Conservation (phyloP, 2,113 vertebrate genomes). For the Himantopus leucocephalus region DNA sequence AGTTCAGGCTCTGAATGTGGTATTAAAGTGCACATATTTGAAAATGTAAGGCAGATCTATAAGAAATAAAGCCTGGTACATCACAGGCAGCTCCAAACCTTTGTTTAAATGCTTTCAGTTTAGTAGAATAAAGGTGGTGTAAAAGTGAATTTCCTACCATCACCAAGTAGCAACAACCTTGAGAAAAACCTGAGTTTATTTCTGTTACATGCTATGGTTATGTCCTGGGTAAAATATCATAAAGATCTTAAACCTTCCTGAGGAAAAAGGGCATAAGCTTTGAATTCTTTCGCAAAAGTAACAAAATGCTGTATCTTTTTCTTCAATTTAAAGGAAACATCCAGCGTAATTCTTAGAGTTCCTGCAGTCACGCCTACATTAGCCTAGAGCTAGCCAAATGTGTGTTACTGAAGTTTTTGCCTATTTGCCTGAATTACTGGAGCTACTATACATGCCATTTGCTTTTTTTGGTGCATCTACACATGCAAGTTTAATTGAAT, state of each 20-base stretch:
- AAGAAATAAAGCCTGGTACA: background rate
- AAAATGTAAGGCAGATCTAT: background rate
- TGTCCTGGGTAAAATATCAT: background rate
- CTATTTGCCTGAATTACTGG: background rate
- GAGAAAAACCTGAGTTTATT: background rate
- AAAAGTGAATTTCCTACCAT: background rate
- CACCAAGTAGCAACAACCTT: background rate
- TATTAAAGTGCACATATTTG: background rate
- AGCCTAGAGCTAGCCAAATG: background rate
- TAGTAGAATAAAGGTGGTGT: background rate
- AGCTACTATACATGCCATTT: accelerated
- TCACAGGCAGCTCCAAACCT: background rate
- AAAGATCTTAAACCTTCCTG: background rate
- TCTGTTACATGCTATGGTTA: background rate
- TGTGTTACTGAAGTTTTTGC: background rate
- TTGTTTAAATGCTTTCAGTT: background rate
- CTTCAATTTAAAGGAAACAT: background rate
- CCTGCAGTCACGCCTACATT: background rate
- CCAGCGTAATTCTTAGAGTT: background rate
- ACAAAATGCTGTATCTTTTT: background rate
- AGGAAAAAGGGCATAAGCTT: background rate
- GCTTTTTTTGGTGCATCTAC: background rate
- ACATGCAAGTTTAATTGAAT: background rate
- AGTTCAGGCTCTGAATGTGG: background rate
- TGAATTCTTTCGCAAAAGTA: background rate